phyloP scores from a whole-genome alignment of 2,888 invertebrate species.

The Dexiosoma caninum region DNA sequence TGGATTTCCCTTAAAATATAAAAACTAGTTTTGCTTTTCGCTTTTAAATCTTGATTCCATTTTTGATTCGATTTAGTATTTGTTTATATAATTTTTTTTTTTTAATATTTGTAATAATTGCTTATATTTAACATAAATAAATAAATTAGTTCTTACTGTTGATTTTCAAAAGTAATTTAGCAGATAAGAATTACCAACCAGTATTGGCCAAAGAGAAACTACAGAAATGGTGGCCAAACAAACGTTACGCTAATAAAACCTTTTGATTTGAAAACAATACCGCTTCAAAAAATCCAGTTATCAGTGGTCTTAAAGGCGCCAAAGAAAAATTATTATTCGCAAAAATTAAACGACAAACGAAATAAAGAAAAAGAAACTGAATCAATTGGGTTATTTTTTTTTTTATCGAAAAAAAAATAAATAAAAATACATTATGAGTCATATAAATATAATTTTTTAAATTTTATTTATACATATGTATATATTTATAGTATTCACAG shows the following conservation, averaged over 20 bases:
- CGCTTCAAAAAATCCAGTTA: constrained; percentile 54
- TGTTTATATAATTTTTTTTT: not conserved
- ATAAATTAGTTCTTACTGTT: constrained; percentile 65
- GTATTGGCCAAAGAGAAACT: constrained; percentile 29
- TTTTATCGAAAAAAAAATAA: not conserved
- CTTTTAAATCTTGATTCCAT: constrained; percentile 47
- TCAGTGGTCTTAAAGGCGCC: constrained; percentile 58
- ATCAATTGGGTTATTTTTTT: constrained; percentile 21
- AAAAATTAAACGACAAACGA: constrained; percentile 19
- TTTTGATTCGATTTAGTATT: constrained; percentile 1
- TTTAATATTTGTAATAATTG: constrained; percentile 53
- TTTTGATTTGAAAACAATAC: constrained; percentile 55
- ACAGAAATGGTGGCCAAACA: constrained; percentile 45
- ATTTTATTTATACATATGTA: no score
- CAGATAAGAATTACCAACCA: constrained; percentile 57
- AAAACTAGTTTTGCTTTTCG: constrained; percentile 45
- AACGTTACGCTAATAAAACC: constrained; percentile 41
- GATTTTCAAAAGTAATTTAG: constrained; percentile 65
- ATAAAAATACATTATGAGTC: constrained; percentile 32
- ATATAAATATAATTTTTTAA: not conserved
- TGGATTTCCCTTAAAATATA: constrained; percentile 17
- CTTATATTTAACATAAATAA: constrained; percentile 62
- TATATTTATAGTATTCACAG: no score
- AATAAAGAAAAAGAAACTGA: constrained; percentile 28
- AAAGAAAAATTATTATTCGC: constrained; percentile 31